phyloP scores from a whole-genome alignment of 2,797 vertebrate species.

The Pelochelys cantorii region DNA sequence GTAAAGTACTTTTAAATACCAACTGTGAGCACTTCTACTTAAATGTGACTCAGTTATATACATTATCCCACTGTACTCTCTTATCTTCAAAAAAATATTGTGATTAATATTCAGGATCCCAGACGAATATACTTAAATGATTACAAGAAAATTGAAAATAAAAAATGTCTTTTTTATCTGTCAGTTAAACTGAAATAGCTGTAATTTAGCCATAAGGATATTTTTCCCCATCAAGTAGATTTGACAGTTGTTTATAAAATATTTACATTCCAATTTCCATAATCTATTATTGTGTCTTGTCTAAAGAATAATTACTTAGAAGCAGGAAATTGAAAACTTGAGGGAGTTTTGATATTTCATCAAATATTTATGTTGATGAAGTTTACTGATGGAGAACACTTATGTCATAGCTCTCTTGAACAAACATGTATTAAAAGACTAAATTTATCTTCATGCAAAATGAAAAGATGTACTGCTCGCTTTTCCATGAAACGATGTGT shows the following conservation, averaged over 20 bases:
- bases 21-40: not conserved
- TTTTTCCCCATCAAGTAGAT: slow-evolving; percentile 48
- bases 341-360: slow-evolving; percentile 4
- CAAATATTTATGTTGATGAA: not conserved
- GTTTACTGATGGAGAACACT: not conserved
- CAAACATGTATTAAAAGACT: not conserved
- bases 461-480: not conserved
- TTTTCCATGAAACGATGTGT: not conserved
- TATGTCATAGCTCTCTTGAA: not conserved
- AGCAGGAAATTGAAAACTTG: slow-evolving; percentile 11
- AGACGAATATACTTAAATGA: not conserved
- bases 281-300: slow-evolving; percentile 56
- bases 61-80: not conserved
- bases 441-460: not conserved
- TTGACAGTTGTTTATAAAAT: slow-evolving; percentile 74
- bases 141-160: slow-evolving; percentile 34
- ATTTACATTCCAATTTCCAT: slow-evolving; percentile 58
- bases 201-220: slow-evolving; percentile 17
- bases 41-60: not conserved
- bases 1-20: not conserved
- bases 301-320: slow-evolving; percentile 49
- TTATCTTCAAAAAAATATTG: not conserved
- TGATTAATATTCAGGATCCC: not conserved
- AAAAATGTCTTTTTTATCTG: slow-evolving; percentile 2
- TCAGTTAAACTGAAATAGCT: slow-evolving; percentile 39